Evolutionary conservation across 1,140 invertebrate species (phyloP), one percentile per base, ranked within the genome.

Genomic region (Chionoecetes opilio): DNA sequence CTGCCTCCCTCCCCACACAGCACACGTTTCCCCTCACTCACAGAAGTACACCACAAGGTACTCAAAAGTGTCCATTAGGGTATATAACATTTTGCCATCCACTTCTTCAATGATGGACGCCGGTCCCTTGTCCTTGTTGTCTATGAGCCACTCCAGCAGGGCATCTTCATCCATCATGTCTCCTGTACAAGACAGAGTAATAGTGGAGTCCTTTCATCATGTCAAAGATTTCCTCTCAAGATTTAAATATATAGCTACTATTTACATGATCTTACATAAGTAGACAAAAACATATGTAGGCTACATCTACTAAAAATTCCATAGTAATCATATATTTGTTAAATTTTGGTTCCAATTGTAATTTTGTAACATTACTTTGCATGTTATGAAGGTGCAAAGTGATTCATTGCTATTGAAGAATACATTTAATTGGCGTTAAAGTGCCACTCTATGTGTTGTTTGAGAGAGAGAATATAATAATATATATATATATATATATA

Each of bases 1-100:
- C 8, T n/a, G n/a, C n/a, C 63, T 8, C 53, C 53, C 9, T 63
- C 17, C 53, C 53, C 53, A 9, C 53, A 3, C 53, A 63, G 8
- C 6, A 21, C 75, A 14, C 32, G 21, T 31, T 8, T 53, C 34
- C 75, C 38, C 3, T 37, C 38, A 93, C 98, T 98, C 98, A 98
- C 99, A 99, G 97, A 99, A 99, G 97, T 99, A 99, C 75, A 99
- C 99, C 93, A 98, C 99, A 89, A 99, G 97, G 97, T 99, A 98
- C 97, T 99, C 99, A 35, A 99, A 98, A 96, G 99, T 98, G 96
- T 99, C 98, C 95, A 99, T 98, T 6, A 99, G 97, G 96, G 98
- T 98, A 97, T 99, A 98, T 90, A 99, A 97, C 82, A 99, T 99
- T 97, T 99, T 98, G 90, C 98, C 98, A 97, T 99, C 99, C 37